Base-by-base conservation (phyloP, 2,888 invertebrate species). In the Autographa pulchrina region DNA sequence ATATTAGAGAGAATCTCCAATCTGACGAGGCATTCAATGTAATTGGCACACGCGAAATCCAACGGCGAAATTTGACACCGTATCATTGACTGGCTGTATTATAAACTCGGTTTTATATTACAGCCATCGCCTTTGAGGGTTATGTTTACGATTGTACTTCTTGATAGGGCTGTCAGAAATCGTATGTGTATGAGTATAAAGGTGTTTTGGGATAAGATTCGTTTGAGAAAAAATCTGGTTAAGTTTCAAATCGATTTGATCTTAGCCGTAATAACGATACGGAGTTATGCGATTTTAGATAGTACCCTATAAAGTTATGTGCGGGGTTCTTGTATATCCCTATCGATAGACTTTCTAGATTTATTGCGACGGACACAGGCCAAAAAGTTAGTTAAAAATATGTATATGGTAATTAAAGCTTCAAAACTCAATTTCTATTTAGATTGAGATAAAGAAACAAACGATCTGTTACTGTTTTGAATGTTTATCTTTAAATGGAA, bases 1-100 rank as follows among this genome's bases (percentile, higher is more conserved):
- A 61, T 73, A 63, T 41, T 18, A 41, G 60, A 54, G 41, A 41
- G 48, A 67, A 70, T 67, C 75, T 65, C 62, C 4, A 70, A 48
- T 63, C 8, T 63, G 60, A 66, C 66, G 52, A 61, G 63, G 66
- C 67, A 65, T 73, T 70, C 65, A 18, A 32, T 41, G 41, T 65
- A 67, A 68, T 62, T 66, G 66, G 63, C 58, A 41, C 71, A 71
- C 32, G 65, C 65, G 56, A 77, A 71, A 75, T 48, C 32, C 6
- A 62, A 78, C 70, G 59, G 70, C 48, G 82, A 72, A 72, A 82
- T 79, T 62, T 64, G 74, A 84, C 63, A 78, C 77, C 77, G 77
- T 72, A 71, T 76, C 63, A 35, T 67, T 38, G 63, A 31, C 20
- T 61, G 16, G n/a, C n/a, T 63, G 61, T 11, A 65, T 64, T 59